Percentiles rank a stretch among this genome's conserved stretches.
These are phyloP conservation scores for Drosophila miranda DNA, from an alignment of 1,140 invertebrate genomes.

Conservation along the genomic window DNA sequence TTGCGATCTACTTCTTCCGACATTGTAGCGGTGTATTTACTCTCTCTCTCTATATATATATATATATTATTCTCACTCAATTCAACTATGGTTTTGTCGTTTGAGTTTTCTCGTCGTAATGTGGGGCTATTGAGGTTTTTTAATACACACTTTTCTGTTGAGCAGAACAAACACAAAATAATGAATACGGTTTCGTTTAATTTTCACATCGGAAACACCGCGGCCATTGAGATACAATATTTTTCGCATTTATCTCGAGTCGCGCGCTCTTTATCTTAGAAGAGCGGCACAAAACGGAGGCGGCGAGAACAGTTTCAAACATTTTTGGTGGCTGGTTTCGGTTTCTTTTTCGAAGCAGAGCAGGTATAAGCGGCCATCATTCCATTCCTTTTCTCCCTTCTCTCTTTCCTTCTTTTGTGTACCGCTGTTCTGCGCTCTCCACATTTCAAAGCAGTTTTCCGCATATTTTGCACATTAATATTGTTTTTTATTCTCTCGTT, in stretches of 20 bases:
- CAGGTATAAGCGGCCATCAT: slow-evolving; percentile 71
- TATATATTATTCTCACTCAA: slow-evolving; percentile 29
- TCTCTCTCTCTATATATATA: slow-evolving; percentile 1
- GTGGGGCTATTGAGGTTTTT: slow-evolving; percentile 34
- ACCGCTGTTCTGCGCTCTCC: slow-evolving; percentile 38
- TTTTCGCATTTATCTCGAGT: slow-evolving; percentile 70
- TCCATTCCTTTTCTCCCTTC: slow-evolving; percentile 48
- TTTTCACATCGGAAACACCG: slow-evolving; percentile 3
- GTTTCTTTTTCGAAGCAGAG: slow-evolving; percentile 41
- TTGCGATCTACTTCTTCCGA: slow-evolving; percentile 92
- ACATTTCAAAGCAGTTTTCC: slow-evolving; percentile 55
- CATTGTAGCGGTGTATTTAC: slow-evolving; percentile 80
- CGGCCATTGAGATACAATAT: slow-evolving; percentile 59
- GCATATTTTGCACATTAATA: slow-evolving; percentile 60
- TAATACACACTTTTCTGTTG: slow-evolving; percentile 61
- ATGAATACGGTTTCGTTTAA: slow-evolving; percentile 40
- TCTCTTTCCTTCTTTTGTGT: slow-evolving; percentile 34
- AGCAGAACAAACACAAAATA: slow-evolving; percentile 50
- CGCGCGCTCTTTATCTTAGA: slow-evolving; percentile 73
- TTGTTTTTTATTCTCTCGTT: slow-evolving; percentile 63
- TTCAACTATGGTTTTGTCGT: slow-evolving; percentile 27
- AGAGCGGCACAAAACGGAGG: slow-evolving; percentile 73
- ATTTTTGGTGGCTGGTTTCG: not conserved
- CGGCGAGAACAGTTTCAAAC: slow-evolving; percentile 64
- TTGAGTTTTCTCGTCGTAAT: slow-evolving; percentile 18